Evolutionary conservation across 2,797 vertebrate genomes (phyloP).

Genomic region (Pelochelys cantorii): DNA sequence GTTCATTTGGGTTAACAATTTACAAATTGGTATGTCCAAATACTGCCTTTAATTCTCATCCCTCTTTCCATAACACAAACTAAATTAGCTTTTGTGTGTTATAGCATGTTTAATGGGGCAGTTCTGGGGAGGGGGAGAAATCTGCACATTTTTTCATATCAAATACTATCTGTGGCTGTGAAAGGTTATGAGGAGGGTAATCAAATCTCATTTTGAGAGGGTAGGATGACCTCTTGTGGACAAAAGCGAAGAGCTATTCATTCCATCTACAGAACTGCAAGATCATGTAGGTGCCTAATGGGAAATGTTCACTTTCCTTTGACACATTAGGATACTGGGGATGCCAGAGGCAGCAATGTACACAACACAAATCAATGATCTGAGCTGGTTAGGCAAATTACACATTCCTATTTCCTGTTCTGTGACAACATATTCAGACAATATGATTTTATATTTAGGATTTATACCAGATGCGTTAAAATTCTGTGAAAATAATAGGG

Average conservation of each 20-base stretch:
- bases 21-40: constrained; percentile 24
- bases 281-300: neutral
- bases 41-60: neutral
- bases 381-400: neutral
- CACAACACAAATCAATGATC: neutral
- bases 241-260: neutral
- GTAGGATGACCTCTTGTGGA: neutral
- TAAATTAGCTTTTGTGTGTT: neutral
- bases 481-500: neutral
- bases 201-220: neutral
- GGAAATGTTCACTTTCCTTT: neutral
- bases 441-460: neutral
- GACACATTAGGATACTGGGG: neutral
- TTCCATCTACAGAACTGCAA: neutral
- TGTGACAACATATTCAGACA: neutral
- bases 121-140: neutral
- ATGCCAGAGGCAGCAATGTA: neutral
- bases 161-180: neutral
- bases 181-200: fast-evolving
- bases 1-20: constrained; percentile 66
- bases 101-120: neutral
- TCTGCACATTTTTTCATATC: neutral
- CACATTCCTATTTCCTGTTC: neutral
- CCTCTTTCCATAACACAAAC: neutral
- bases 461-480: neutral